These are phyloP conservation scores for Zingel zingel DNA, from an alignment of 2,113 vertebrate species.

Conservation along the genomic window DNA sequence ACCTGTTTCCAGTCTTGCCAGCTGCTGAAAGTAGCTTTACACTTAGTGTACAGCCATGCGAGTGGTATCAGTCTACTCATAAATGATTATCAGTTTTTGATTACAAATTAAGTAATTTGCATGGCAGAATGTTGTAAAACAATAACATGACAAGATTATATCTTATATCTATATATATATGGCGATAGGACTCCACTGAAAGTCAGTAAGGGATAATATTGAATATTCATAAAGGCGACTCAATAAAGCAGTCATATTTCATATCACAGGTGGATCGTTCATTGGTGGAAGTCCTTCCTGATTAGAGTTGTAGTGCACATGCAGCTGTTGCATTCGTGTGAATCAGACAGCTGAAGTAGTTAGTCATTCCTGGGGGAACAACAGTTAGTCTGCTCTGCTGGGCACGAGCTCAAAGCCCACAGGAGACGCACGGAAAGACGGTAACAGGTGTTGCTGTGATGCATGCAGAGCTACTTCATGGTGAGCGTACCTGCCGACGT, in stretches of 20 bases:
- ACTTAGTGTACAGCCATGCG: not conserved
- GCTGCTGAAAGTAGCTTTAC: not conserved
- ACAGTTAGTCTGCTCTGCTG: slow-evolving; percentile 60
- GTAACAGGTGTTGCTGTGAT: slow-evolving; percentile 77
- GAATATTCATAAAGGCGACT: slow-evolving; percentile 2
- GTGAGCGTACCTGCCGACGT: slow-evolving; percentile 61
- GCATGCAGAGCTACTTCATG: slow-evolving; percentile 48
- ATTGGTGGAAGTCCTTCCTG: slow-evolving; percentile 59
- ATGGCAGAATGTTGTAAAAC: not conserved
- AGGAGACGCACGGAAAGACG: slow-evolving; percentile 42
- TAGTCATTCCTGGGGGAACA: slow-evolving; percentile 69
- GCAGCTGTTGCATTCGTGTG: slow-evolving; percentile 70
- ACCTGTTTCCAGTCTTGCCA: not conserved
- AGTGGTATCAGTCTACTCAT: not conserved
- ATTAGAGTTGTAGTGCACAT: slow-evolving; percentile 52
- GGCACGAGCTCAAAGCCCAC: slow-evolving; percentile 58
- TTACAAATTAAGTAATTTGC: not conserved
- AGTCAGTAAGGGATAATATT: not conserved
- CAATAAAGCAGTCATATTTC: slow-evolving; percentile 13
- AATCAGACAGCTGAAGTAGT: slow-evolving; percentile 71
- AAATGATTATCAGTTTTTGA: not conserved
- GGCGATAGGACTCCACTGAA: not conserved
- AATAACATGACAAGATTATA: not conserved
- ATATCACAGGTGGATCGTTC: slow-evolving; percentile 55
- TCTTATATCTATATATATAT: too few relatives aligned